phyloP scores from a whole-genome alignment of 2,113 vertebrate genomes.

The Danionella cerebrum region DNA sequence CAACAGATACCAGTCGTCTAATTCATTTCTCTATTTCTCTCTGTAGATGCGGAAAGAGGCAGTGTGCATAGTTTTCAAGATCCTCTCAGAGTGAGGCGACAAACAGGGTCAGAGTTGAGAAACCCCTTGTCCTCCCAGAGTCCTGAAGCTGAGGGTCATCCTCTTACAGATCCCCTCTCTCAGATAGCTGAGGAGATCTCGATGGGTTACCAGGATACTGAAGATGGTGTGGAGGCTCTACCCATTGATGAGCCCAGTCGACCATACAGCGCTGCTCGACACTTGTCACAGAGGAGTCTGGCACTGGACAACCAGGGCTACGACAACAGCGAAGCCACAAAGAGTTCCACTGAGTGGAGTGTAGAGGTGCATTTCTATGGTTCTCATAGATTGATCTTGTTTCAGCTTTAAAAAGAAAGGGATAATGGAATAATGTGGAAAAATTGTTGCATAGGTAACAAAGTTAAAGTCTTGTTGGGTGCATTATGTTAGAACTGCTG shows the following conservation, averaged over 20 bases:
- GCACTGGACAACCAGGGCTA: slow-evolving; percentile 53
- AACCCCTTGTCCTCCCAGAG: slow-evolving; percentile 36
- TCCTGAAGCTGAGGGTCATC: not conserved
- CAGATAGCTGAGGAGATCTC: slow-evolving; percentile 43
- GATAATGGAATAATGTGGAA: no score
- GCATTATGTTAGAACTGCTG: no score
- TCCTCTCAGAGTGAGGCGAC: slow-evolving; percentile 44
- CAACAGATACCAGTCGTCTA: not conserved
- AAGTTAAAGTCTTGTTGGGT: no score
- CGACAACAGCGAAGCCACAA: slow-evolving; percentile 65
- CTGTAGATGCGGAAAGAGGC: slow-evolving; percentile 67
- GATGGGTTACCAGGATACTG: slow-evolving; percentile 42
- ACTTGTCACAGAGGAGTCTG: slow-evolving; percentile 50
- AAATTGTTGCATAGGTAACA: no score
- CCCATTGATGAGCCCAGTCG: slow-evolving; percentile 25
- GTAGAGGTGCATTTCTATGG: no score
- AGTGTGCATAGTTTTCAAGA: slow-evolving; percentile 65
- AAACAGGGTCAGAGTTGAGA: not conserved
- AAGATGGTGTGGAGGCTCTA: slow-evolving; percentile 26
- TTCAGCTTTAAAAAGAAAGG: no score
- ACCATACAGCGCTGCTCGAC: slow-evolving; percentile 32
- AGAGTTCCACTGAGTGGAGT: slow-evolving; percentile 77
- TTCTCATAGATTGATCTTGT: no score
- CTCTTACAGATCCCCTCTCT: not conserved
- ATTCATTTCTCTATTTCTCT: not conserved